phyloP scores from a whole-genome alignment of 2,113 vertebrate species.

The Budorcas taxicolor region DNA sequence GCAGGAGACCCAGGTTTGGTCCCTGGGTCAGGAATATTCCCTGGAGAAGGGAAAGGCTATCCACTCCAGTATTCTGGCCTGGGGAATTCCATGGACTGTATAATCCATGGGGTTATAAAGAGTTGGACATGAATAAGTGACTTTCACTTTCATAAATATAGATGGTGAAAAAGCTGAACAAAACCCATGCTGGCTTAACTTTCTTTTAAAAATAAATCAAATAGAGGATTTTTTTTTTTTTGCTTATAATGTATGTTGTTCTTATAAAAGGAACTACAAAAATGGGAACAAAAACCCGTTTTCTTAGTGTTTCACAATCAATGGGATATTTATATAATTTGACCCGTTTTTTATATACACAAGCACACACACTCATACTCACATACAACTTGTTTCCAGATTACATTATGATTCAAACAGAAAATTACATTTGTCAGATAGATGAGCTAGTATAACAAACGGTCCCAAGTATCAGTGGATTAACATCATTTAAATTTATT shows the following conservation, averaged over 20 bases:
- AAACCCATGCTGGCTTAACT: not conserved
- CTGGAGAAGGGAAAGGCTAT: not conserved
- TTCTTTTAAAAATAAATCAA: not conserved
- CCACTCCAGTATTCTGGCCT: not conserved
- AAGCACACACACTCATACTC: not conserved
- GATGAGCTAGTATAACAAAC: not conserved
- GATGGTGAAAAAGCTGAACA: not conserved
- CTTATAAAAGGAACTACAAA: not conserved
- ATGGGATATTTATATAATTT: not conserved
- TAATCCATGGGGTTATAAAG: not conserved
- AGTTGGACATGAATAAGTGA: not conserved
- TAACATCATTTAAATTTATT: not conserved
- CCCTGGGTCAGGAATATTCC: fast-evolving
- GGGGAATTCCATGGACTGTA: not conserved
- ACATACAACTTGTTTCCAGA: not conserved
- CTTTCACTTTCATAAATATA: not conserved
- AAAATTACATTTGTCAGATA: not conserved
- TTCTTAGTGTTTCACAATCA: not conserved
- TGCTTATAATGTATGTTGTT: not conserved
- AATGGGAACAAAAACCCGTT: not conserved
- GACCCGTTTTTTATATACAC: not conserved
- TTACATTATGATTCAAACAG: not conserved
- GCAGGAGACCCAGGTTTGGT: fast-evolving
- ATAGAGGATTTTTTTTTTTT: not conserved
- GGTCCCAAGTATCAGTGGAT: not conserved